Conservation (phyloP, 2,113 vertebrate genomes). For the Microcebus ravelobensis region DNA sequence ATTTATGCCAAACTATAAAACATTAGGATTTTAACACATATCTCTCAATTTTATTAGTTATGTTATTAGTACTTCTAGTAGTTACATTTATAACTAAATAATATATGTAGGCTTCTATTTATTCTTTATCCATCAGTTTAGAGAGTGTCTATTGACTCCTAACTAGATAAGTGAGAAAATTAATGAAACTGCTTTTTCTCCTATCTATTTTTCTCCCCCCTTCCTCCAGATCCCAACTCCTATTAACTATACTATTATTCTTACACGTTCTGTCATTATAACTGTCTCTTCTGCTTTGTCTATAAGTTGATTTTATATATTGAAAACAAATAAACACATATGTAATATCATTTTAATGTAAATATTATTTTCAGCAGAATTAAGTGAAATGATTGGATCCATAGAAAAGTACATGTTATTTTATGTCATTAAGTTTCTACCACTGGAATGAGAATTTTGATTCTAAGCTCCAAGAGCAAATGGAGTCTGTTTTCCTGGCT, state of each 20-base stretch:
- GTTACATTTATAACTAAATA: slow-evolving; percentile 44
- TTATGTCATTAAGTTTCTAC: background rate
- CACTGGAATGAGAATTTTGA: background rate
- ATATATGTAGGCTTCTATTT: background rate
- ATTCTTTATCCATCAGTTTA: slow-evolving; percentile 23
- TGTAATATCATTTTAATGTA: background rate
- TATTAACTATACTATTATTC: background rate
- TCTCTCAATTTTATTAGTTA: slow-evolving; percentile 44
- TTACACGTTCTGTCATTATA: background rate
- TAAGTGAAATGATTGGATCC: background rate
- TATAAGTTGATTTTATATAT: background rate
- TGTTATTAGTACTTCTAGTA: background rate
- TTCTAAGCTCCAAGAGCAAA: background rate
- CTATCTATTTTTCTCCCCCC: background rate
- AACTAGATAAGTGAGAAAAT: background rate
- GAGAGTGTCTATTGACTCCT: background rate
- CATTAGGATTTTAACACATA: background rate
- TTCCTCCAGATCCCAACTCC: background rate
- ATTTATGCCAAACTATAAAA: slow-evolving; percentile 34
- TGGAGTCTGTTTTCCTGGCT: background rate
- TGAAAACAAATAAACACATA: slow-evolving; percentile 15
- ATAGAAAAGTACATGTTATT: background rate
- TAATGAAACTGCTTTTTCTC: background rate
- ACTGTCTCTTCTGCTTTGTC: background rate
- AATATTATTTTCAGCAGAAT: background rate